phyloP scores from a whole-genome alignment of 2,888 invertebrate species.

The Napeogenes sylphis region DNA sequence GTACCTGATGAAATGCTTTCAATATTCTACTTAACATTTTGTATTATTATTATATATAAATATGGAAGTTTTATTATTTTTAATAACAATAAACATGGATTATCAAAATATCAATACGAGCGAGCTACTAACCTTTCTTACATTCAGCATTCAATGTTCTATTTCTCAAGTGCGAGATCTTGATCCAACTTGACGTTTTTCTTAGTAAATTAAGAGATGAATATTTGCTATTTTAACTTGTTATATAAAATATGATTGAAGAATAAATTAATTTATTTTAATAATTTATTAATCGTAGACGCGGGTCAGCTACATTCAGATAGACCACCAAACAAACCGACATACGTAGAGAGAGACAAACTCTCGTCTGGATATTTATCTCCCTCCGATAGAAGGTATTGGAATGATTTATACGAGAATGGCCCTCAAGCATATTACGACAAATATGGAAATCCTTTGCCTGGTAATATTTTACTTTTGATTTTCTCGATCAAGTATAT shows the following conservation, averaged over 20 bases:
- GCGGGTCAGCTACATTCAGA: conserved; percentile 34
- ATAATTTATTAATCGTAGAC: conserved; percentile 25
- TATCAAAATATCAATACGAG: no score
- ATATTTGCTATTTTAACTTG: no score
- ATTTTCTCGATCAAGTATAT: conserved; percentile 24
- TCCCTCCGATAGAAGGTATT: conserved; percentile 61
- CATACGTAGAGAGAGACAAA: conserved; percentile 40
- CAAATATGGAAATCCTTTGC: conserved; percentile 67
- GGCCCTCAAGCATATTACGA: conserved; percentile 72
- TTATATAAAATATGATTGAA: no score
- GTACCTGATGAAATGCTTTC: conserved; percentile 32
- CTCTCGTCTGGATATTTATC: conserved; percentile 52
- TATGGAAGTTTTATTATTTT: no score
- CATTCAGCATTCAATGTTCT: no score
- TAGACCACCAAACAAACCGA: conserved; percentile 34
- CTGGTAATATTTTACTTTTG: conserved; percentile 45
- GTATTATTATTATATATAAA: no score
- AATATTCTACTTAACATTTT: background rate
- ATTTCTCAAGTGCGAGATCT: no score
- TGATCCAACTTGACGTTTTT: no score
- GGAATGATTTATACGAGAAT: conserved; percentile 67
- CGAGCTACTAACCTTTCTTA: no score
- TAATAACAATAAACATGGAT: no score
- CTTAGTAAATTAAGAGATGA: no score
- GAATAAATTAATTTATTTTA: no score